phyloP scores from a whole-genome alignment of 64 coral and sea anemone species.

The Cladopsammia gracilis region DNA sequence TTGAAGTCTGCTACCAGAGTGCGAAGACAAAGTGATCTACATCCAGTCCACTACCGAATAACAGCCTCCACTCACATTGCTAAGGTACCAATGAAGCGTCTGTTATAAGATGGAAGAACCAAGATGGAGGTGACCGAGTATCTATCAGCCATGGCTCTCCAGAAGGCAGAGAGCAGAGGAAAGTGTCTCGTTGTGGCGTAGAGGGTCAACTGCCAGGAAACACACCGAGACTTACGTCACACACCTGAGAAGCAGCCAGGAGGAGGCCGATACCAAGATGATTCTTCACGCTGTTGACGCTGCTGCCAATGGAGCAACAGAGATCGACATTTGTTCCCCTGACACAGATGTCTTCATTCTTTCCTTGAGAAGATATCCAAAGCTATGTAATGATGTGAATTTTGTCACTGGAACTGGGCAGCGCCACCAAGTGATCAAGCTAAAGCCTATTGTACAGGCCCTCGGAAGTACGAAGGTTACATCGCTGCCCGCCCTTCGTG shows the following conservation, averaged over 20 bases:
- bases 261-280: constrained; percentile 3
- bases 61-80: constrained; percentile 27
- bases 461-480: constrained; percentile 19
- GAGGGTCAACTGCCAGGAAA: no score
- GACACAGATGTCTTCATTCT: constrained; percentile 52
- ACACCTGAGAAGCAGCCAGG: no score
- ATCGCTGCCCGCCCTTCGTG: constrained; percentile 32
- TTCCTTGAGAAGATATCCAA: constrained; percentile 21
- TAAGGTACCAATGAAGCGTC: constrained; percentile 26
- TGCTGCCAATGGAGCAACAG: constrained; percentile 11
- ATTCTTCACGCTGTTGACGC: constrained; percentile 47
- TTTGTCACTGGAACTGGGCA: constrained; percentile 44
- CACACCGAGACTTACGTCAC: no score
- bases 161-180: no score
- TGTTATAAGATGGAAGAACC: no score
- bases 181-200: no score
- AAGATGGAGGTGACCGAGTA: no score
- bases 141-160: no score
- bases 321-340: constrained; percentile 28
- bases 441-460: constrained; percentile 17
- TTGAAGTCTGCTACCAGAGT: neutral
- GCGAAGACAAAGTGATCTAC: no score
- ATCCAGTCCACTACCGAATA: neutral
- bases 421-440: neutral
- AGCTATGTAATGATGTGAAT: constrained; percentile 1